Evolutionary conservation across 2,888 invertebrate genomes (phyloP).

Genomic region (Phengaris alcon): DNA sequence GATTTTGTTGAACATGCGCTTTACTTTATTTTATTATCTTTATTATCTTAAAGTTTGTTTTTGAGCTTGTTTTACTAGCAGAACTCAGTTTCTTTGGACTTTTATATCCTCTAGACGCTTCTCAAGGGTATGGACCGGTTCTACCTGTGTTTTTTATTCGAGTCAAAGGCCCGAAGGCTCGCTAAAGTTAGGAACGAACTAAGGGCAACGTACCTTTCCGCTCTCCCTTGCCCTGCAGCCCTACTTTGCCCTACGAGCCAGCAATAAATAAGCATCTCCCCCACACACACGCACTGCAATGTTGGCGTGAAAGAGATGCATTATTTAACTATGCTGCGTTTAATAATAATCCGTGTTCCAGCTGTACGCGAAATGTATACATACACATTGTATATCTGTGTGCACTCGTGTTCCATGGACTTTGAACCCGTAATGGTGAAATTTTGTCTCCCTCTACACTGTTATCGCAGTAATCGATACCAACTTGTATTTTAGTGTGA

Average conservation of each 20-base stretch:
- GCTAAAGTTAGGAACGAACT: slow-evolving; percentile 62
- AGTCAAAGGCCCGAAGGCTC: slow-evolving; percentile 71
- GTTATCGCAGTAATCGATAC: slow-evolving; percentile 61
- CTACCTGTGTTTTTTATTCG: slow-evolving; percentile 76
- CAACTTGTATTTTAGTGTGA: slow-evolving; percentile 37
- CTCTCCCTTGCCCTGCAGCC: slow-evolving; percentile 78
- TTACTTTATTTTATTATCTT: no score
- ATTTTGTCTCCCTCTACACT: slow-evolving; percentile 53
- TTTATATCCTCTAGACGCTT: slow-evolving; percentile 65
- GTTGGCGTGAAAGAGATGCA: slow-evolving; percentile 71
- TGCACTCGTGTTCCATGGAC: slow-evolving; percentile 68
- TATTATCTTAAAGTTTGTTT: neutral
- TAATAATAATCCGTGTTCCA: slow-evolving; percentile 56
- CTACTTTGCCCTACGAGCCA: slow-evolving; percentile 71
- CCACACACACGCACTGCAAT: slow-evolving; percentile 53
- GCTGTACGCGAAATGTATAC: slow-evolving; percentile 64
- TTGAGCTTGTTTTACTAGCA: slow-evolving; percentile 2
- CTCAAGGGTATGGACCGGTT: slow-evolving; percentile 70
- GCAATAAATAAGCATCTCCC: slow-evolving; percentile 58
- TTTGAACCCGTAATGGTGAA: slow-evolving; percentile 74
- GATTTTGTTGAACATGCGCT: neutral
- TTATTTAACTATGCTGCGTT: slow-evolving; percentile 56
- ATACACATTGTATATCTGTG: slow-evolving; percentile 48
- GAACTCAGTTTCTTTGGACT: slow-evolving; percentile 32
- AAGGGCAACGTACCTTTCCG: slow-evolving; percentile 76